Evolutionary conservation across 2,797 vertebrate species (phyloP).

Genomic region (Galaxias olidus): DNA sequence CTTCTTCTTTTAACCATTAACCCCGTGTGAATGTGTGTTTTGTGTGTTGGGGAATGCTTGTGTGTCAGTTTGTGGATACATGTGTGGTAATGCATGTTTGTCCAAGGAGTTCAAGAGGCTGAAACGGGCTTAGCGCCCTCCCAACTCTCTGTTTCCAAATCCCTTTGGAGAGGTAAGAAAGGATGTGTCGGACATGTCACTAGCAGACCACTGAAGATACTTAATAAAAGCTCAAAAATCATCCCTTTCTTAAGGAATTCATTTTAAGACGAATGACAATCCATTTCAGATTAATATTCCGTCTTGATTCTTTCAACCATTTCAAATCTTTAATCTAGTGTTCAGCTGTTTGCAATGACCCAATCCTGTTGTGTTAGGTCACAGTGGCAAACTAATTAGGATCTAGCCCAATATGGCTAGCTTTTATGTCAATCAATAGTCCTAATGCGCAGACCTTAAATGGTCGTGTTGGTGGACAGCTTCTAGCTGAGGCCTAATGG

Average conservation of each 20-base stretch:
- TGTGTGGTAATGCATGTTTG: slow-evolving; percentile 8
- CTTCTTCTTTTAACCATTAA: background rate
- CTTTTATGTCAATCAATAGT: slow-evolving; percentile 68
- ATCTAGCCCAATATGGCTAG: slow-evolving; percentile 61
- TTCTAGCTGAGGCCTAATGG: slow-evolving; percentile 34
- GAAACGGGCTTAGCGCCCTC: slow-evolving; percentile 36
- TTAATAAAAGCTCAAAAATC: too few species aligned
- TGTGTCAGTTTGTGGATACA: background rate
- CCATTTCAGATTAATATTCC: too few species aligned
- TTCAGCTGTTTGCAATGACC: slow-evolving; percentile 40
- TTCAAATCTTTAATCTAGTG: slow-evolving; percentile 50
- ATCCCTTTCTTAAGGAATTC: too few species aligned
- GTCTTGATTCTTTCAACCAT: slow-evolving; percentile 29
- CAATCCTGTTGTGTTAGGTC: slow-evolving; percentile 44
- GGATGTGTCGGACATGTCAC: slow-evolving; percentile 29
- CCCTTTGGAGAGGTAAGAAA: slow-evolving; percentile 17
- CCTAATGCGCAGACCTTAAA: slow-evolving; percentile 62
- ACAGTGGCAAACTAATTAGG: slow-evolving; percentile 65
- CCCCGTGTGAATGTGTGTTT: slow-evolving; percentile 12
- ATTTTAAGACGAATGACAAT: too few species aligned
- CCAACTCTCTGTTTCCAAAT: slow-evolving; percentile 6
- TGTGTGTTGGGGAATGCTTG: background rate
- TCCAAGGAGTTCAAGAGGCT: slow-evolving; percentile 11
- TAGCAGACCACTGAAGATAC: background rate
- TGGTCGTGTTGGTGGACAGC: slow-evolving; percentile 39